Conservation (phyloP, 2,113 vertebrate species). For the Mesitornis unicolor region DNA sequence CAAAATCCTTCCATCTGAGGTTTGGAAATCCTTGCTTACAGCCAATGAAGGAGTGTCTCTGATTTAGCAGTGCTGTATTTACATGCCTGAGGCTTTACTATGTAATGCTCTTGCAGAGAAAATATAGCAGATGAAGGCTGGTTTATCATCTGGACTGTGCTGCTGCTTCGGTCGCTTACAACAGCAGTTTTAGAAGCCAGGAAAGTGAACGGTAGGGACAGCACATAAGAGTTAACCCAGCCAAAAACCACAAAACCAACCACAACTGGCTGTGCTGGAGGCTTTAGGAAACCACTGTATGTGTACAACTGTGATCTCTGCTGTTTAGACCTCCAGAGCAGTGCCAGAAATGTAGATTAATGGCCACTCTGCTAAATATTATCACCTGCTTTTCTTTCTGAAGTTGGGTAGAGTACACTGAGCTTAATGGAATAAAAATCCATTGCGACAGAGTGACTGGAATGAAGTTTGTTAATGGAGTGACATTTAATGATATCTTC, state of each 20-base stretch:
- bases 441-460: background rate
- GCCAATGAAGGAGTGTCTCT: background rate
- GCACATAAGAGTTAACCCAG: background rate
- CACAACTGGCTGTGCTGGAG: background rate
- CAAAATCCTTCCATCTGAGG: background rate
- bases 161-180: background rate
- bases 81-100: background rate
- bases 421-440: background rate
- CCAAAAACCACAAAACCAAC: background rate
- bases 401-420: background rate
- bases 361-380: background rate
- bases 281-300: background rate
- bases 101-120: background rate
- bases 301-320: background rate
- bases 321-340: background rate
- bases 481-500: background rate
- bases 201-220: background rate
- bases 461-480: background rate
- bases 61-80: background rate
- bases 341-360: background rate
- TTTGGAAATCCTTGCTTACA: background rate
- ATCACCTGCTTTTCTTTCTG: background rate
- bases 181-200: background rate
- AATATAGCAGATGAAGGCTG: background rate
- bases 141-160: background rate